Percentiles rank a stretch among this genome's conserved stretches.
Conservation (phyloP, 2,888 invertebrate genomes). For the Caenorhabditis wallacei region DNA sequence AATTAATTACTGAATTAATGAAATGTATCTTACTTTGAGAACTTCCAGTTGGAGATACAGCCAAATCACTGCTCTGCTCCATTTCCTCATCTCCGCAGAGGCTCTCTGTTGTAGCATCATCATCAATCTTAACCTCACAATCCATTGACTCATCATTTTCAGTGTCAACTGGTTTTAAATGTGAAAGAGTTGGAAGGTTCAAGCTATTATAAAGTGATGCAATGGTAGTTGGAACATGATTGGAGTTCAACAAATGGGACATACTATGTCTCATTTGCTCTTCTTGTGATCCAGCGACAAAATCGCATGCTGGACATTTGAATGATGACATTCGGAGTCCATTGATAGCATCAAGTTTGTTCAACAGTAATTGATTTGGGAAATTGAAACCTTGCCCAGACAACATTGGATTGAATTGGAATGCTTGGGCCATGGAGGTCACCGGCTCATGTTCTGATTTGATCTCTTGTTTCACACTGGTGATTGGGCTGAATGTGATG, state of each 20-base stretch:
- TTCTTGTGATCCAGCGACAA: conserved; percentile 67
- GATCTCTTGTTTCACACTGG: conserved; percentile 18
- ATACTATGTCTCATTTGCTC: conserved; percentile 78
- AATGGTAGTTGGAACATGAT: conserved; percentile 54
- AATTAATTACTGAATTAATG: neutral
- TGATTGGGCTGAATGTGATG: conserved; percentile 26
- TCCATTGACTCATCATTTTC: conserved; percentile 50
- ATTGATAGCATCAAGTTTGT: conserved; percentile 61
- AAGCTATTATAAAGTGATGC: conserved; percentile 57
- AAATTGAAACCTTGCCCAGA: conserved; percentile 68
- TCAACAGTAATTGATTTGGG: conserved; percentile 70
- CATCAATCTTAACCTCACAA: conserved; percentile 53
- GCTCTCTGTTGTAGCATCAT: conserved; percentile 41
- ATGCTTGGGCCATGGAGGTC: conserved; percentile 51
- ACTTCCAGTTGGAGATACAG: conserved; percentile 66
- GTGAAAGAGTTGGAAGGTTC: conserved; percentile 46
- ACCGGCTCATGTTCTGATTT: conserved; percentile 29
- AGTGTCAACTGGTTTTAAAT: conserved; percentile 50
- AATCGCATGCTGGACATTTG: conserved; percentile 73
- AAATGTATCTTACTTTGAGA: conserved; percentile 51
- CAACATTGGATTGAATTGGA: conserved; percentile 67
- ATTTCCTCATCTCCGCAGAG: conserved; percentile 64
- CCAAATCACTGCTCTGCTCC: conserved; percentile 67
- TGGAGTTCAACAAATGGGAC: conserved; percentile 69
- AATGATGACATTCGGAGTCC: conserved; percentile 43